Evolutionary conservation across 2,797 vertebrate species (phyloP).

Genomic region (Bradypus variegatus): DNA sequence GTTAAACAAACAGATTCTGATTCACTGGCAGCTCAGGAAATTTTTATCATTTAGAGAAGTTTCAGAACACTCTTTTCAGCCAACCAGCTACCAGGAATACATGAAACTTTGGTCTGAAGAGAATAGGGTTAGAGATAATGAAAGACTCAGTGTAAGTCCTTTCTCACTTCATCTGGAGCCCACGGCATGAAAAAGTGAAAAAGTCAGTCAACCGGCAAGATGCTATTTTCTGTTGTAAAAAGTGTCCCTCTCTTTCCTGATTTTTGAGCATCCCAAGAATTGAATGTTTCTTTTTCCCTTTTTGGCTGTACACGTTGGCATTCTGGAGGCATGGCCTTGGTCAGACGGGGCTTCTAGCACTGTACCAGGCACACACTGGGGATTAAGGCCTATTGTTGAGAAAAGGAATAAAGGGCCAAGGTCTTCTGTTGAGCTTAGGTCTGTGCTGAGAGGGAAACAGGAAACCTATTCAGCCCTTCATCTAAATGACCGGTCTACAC

Average conservation of each 20-base stretch:
- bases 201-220: neutral
- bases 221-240: neutral
- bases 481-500: too few relatives aligned
- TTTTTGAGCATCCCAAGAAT: neutral
- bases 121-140: neutral
- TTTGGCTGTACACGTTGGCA: neutral
- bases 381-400: neutral
- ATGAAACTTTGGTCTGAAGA: neutral
- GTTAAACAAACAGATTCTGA: neutral
- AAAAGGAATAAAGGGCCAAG: neutral
- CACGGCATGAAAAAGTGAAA: neutral
- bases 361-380: neutral
- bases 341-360: neutral
- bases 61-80: neutral
- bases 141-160: neutral
- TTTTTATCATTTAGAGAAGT: constrained; percentile 6
- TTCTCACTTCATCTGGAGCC: neutral
- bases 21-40: neutral
- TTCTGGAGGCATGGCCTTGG: neutral
- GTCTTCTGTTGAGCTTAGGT: neutral
- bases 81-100: neutral
- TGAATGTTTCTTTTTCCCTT: neutral
- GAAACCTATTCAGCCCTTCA: neutral
- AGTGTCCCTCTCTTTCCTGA: neutral
- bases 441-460: neutral